phyloP scores from a whole-genome alignment of 2,888 invertebrate species.

The Unio pictorum region DNA sequence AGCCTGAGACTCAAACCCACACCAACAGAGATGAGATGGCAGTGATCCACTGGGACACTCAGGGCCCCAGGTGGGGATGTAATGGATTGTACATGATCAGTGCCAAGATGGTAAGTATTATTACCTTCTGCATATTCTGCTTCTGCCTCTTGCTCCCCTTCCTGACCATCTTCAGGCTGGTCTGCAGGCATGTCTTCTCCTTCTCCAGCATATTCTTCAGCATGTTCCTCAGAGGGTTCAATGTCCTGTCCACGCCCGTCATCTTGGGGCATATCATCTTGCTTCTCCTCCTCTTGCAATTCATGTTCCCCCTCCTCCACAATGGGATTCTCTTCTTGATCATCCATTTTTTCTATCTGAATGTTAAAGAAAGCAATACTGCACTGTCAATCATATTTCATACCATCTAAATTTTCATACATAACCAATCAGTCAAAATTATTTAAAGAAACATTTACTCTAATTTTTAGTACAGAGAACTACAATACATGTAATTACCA shows the following conservation, averaged over 20 bases:
- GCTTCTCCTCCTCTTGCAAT: constrained; percentile 19
- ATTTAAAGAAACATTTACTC: too few relatives aligned
- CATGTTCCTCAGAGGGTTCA: constrained; percentile 15
- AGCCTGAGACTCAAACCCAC: too few relatives aligned
- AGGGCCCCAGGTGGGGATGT: too few relatives aligned
- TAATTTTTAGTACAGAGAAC: too few relatives aligned
- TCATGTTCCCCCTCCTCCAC: constrained; percentile 21
- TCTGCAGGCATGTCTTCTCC: constrained; percentile 16
- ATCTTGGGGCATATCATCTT: constrained; percentile 15
- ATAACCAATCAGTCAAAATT: too few relatives aligned
- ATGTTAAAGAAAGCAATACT: too few relatives aligned
- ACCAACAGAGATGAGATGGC: too few relatives aligned
- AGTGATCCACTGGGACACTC: too few relatives aligned
- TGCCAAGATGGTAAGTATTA: neutral
- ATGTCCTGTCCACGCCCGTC: constrained; percentile 34
- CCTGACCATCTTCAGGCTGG: constrained; percentile 11
- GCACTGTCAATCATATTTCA: too few relatives aligned
- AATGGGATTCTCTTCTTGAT: constrained; percentile 14
- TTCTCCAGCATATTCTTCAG: constrained; percentile 7
- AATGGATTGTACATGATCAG: too few relatives aligned
- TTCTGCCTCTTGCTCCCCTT: constrained; percentile 7
- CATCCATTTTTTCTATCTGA: constrained; percentile 13
- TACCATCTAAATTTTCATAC: too few relatives aligned
- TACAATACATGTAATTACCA: too few relatives aligned
- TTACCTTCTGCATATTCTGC: constrained; percentile 3